phyloP scores from a whole-genome alignment of 1,140 invertebrate species.

The Oncopeltus fasciatus region DNA sequence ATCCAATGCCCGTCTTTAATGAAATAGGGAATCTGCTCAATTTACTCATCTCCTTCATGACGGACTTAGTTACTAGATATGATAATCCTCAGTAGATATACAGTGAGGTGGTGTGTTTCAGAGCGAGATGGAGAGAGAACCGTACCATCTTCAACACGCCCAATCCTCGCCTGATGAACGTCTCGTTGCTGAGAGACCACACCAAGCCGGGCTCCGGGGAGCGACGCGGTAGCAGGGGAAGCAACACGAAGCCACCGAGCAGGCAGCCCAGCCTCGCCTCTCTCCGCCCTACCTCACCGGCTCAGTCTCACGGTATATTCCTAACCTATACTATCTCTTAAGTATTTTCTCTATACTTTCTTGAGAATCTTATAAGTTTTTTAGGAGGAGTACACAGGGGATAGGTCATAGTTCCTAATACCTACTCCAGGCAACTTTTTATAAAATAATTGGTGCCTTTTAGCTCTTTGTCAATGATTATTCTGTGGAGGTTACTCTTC shows the following conservation, averaged over 20 bases:
- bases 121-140: conserved; percentile 80
- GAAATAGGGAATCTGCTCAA: no score
- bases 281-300: conserved; percentile 60
- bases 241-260: conserved; percentile 48
- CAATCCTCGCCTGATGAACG: conserved; percentile 77
- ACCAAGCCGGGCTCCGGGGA: conserved; percentile 43
- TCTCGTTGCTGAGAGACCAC: conserved; percentile 63
- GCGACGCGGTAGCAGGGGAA: conserved; percentile 56
- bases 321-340: not conserved
- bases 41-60: no score
- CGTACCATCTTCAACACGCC: conserved; percentile 36
- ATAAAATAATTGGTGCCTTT: no score
- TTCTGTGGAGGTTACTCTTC: no score
- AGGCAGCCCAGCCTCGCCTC: conserved; percentile 69
- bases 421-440: no score
- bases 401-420: no score
- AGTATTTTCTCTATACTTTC: not conserved
- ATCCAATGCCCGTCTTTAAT: no score
- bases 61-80: no score
- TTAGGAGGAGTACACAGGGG: no score
- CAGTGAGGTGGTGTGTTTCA: conserved; percentile 32
- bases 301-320: conserved; percentile 33
- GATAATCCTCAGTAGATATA: no score
- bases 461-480: no score
- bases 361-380: no score